Evolutionary conservation across 2,113 vertebrate species (phyloP), one percentile per base, ranked within the genome.

Genomic region (Antechinus stuartii): DNA sequence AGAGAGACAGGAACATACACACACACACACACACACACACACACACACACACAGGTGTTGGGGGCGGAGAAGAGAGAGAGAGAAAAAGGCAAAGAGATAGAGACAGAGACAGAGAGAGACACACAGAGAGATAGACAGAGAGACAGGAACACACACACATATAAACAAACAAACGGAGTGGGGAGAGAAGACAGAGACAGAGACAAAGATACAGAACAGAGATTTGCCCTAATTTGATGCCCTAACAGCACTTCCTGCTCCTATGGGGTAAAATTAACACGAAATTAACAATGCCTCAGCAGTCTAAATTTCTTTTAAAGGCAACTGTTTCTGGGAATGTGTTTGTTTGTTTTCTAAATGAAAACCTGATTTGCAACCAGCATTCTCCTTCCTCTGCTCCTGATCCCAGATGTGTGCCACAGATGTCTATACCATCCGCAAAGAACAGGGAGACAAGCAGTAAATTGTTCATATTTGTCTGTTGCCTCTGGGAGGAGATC

Each of bases 351-450:
- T 61, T 25, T 54, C 68, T 94, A 56, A 53, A 90, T 53, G 56
- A 10, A 47, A 50, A 49, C 27, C 19, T 54, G 8, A 93, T 54
- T n/a, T 52, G 12, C 47, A 90, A 30, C 89, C 25, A 54, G 8
- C 1, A 0, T 52, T 14, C 47, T 23, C 1, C 0, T 12, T 25
- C 47, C 47, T 42, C 54, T 90, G 56, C 61, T n/a, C 52, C 23
- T 54, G 54, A 54, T 49, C 93, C 52, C 95, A 96, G 96, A 94
- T 56, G 90, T 52, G 50, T 49, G 26, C 57, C 49, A 25, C 89
- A 96, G 90, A 92, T 95, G 55, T 93, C 93, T 25, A 47, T 23
- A 94, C 95, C 91, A 94, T 93, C 16, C 49, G 53, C 92, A 54
- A 27, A 1, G 91, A 89, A 2, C 22, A 50, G 30, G 35, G 8